Conservation (phyloP, 2,888 invertebrate species). For the Pasiphila rectangulata region DNA sequence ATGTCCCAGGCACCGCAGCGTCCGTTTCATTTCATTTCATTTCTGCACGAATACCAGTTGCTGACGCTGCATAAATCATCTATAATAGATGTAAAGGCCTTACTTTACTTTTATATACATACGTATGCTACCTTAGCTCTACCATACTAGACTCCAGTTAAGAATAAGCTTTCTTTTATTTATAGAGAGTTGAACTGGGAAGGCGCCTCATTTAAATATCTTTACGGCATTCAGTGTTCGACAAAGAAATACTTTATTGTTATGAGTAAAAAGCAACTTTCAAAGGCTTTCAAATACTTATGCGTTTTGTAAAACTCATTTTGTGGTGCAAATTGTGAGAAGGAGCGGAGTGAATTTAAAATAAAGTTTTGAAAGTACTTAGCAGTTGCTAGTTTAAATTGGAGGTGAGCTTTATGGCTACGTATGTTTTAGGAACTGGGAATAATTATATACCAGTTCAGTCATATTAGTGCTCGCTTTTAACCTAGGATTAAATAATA, state of each 20-base stretch:
- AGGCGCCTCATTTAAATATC: constrained; percentile 27
- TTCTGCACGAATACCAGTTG: too few relatives aligned
- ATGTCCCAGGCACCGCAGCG: too few relatives aligned
- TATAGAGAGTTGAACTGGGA: constrained; percentile 1
- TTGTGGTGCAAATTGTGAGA: constrained; percentile 17
- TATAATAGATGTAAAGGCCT: too few relatives aligned
- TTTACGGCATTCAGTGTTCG: constrained; percentile 24
- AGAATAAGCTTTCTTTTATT: constrained; percentile 5
- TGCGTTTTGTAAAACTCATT: constrained; percentile 24
- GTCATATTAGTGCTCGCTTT: too few relatives aligned
- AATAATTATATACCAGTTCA: too few relatives aligned
- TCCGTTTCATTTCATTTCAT: too few relatives aligned
- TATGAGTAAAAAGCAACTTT: constrained; percentile 31
- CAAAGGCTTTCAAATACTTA: constrained; percentile 40
- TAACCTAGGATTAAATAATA: too few relatives aligned
- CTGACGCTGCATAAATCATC: too few relatives aligned
- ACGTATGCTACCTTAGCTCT: too few relatives aligned
- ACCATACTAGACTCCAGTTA: neutral
- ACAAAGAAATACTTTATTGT: constrained; percentile 46
- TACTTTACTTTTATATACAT: too few relatives aligned
- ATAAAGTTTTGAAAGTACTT: neutral
- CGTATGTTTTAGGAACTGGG: too few relatives aligned
- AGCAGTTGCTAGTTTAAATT: neutral
- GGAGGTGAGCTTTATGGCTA: too few relatives aligned
- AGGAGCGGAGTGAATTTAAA: constrained; percentile 1